Evolutionary conservation across 2,888 invertebrate species (phyloP).

Genomic region (Marronus borbonicus): DNA sequence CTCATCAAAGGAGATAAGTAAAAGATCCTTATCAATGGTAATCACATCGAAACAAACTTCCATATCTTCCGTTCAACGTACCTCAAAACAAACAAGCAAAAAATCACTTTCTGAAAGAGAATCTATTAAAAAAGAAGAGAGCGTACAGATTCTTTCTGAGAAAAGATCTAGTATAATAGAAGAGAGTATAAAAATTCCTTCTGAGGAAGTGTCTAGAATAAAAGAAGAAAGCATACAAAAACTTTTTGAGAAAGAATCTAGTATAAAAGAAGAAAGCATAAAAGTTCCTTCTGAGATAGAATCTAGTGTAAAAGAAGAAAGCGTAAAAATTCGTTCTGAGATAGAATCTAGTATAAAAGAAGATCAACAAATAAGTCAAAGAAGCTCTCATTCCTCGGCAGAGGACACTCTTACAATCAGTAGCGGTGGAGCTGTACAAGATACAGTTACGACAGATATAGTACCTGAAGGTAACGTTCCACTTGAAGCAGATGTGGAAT

Average conservation of each 20-base stretch:
- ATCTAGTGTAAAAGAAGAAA: constrained; percentile 11
- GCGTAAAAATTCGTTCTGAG: background rate
- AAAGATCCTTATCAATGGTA: background rate
- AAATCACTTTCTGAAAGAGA: background rate
- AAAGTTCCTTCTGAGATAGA: background rate
- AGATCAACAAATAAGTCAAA: background rate
- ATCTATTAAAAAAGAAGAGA: background rate
- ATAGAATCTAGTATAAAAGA: constrained; percentile 9
- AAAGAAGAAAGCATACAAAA: background rate
- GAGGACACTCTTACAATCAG: background rate
- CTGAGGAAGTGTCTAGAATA: background rate
- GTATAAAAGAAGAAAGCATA: background rate
- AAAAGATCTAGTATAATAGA: background rate
- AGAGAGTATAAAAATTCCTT: background rate
- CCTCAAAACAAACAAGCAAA: background rate
- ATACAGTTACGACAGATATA: constrained; percentile 1
- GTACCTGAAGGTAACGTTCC: constrained; percentile 38
- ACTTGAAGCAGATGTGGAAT: constrained; percentile 54
- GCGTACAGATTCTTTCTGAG: background rate
- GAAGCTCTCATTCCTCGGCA: background rate
- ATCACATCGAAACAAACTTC: too few species aligned
- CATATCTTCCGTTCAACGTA: background rate
- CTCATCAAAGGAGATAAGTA: constrained; percentile 9
- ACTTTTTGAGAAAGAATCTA: too few species aligned
- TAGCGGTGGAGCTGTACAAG: background rate